Base-by-base conservation (phyloP, 2,797 vertebrate species). In the Caiman crocodilus region DNA sequence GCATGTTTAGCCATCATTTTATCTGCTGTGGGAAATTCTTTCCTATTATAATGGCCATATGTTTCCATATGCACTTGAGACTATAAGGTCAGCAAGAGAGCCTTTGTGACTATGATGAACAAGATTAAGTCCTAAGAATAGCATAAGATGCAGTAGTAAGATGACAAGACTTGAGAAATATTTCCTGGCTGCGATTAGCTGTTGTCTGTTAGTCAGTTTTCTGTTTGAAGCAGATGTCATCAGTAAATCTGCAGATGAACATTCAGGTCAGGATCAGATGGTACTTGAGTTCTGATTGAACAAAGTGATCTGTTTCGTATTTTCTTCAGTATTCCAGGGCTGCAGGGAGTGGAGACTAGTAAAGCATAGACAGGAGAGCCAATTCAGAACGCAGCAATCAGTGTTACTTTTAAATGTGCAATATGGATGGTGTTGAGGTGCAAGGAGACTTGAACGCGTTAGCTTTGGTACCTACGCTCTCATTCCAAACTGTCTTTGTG, bases 401-500 rank as follows among this genome's bases (percentile, higher is more conserved):
- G 9, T 2, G 73, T 94, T 69, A n/a, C 67, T 96, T 96, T 74
- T 93, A 92, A 91, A 96, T 77, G n/a, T 7, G 76, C 90, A 91
- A 92, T 92, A 35, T 78, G 35, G 63, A 74, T 87, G 63, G 87
- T 85, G 82, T 26, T 63, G 80, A 96, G 88, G 91, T 90, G 94
- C 95, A 94, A 89, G 74, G 81, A 90, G 92, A 79, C 60, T 71
- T 92, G 94, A 96, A 94, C 88, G 93, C 89, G 67, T 26, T 90
- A 61, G 79, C 88, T 95, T 79, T 85, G 64, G 60, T 82, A 89
- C 91, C 94, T 97, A 96, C 95, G 94, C 96, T 93, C 90, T 92
- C 85, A 94, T 94, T 94, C 89, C 73, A 74, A 83, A 82, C 82
- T 50, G 26, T 79, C 93, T 91, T 93, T 91, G 85, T 88, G 79